These are phyloP conservation scores for Euura lappo DNA, from an alignment of 1,140 invertebrate genomes.

Conservation along the genomic window DNA sequence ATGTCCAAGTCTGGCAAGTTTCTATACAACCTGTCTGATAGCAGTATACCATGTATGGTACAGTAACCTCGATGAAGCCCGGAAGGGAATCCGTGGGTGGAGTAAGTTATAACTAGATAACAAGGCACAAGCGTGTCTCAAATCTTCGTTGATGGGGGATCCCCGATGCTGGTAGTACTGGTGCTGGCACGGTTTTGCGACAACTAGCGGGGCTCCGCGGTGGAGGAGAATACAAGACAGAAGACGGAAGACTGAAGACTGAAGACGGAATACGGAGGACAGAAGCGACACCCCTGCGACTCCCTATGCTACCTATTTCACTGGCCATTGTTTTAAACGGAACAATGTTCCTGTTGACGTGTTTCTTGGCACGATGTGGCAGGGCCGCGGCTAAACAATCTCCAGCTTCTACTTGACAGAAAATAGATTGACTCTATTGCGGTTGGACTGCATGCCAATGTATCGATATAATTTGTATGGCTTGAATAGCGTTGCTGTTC, in stretches of 20 bases:
- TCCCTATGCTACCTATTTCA: not conserved
- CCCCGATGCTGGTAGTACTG: no score
- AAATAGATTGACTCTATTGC: not conserved
- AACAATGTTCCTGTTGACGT: not conserved
- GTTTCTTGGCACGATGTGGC: not conserved
- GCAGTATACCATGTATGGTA: not conserved
- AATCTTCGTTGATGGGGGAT: not conserved
- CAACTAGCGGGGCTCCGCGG: no score
- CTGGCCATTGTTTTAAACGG: not conserved
- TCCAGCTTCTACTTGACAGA: not conserved
- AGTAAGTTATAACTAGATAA: constrained; percentile 4
- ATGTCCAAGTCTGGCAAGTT: not conserved
- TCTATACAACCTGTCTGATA: not conserved
- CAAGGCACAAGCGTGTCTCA: not conserved
- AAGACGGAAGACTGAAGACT: no score
- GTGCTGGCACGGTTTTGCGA: no score
- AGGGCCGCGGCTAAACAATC: not conserved
- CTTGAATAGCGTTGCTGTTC: no score
- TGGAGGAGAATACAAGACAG: no score
- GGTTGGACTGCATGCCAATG: not conserved
- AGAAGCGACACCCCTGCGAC: not conserved
- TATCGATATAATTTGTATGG: no score
- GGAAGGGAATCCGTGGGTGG: not conserved
- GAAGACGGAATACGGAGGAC: not conserved
- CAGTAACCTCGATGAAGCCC: not conserved